phyloP scores from a whole-genome alignment of 2,888 invertebrate genomes.

The Theretra japonica region DNA sequence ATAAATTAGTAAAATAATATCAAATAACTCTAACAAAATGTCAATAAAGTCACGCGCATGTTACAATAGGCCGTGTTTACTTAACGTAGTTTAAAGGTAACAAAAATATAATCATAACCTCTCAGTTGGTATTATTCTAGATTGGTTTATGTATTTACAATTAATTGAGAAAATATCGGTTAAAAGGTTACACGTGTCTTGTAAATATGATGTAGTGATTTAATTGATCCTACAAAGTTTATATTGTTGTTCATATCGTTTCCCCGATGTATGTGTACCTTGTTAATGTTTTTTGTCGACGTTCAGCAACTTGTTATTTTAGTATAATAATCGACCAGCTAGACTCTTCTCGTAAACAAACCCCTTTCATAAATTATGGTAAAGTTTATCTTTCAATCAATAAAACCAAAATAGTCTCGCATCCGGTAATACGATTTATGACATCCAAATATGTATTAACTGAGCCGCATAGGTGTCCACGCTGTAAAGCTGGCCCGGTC shows the following conservation, averaged over 20 bases:
- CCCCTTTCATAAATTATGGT: slow-evolving; percentile 48
- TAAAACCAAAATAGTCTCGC: slow-evolving; percentile 69
- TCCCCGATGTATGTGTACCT: slow-evolving; percentile 7
- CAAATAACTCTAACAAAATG: no score
- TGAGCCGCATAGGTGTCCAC: slow-evolving; percentile 45
- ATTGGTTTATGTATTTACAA: not conserved
- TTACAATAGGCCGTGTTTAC: no score
- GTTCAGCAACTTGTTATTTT: slow-evolving; percentile 41
- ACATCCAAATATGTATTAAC: slow-evolving; percentile 48
- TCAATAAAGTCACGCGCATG: no score
- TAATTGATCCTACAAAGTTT: slow-evolving; percentile 26
- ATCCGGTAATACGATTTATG: slow-evolving; percentile 57
- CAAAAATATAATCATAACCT: no score
- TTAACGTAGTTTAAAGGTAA: no score
- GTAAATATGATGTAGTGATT: slow-evolving; percentile 5
- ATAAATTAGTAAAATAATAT: no score
- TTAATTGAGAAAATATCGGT: not conserved
- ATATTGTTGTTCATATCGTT: slow-evolving; percentile 27
- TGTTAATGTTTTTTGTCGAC: slow-evolving; percentile 42
- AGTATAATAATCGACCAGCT: slow-evolving; percentile 44
- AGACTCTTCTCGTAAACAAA: slow-evolving; percentile 52
- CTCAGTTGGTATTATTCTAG: no score
- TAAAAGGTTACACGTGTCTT: not conserved
- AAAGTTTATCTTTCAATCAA: slow-evolving; percentile 64
- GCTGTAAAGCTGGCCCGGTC: slow-evolving; percentile 43